Evolutionary conservation across 2,888 invertebrate species (phyloP), one percentile per base, ranked within the genome.

Genomic region (Leptura quadrifasciata): DNA sequence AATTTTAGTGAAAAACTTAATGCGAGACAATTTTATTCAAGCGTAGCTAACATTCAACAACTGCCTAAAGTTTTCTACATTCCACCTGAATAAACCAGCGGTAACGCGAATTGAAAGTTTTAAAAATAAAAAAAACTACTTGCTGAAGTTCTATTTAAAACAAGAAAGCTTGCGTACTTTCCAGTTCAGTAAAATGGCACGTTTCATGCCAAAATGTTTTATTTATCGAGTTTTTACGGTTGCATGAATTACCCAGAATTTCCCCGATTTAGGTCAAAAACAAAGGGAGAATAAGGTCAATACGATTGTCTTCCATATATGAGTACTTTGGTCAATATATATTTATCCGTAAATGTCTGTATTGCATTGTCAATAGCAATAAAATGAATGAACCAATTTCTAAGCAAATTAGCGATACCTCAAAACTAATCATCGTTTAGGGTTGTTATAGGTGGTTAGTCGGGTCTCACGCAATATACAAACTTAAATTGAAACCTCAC

Each of bases 361-460:
- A 39, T 39, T 39, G 39, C 39, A 39, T 47, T n/a, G 47, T 4
- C 47, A 47, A 47, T n/a, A 47, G 5, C n/a, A 47, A 47, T n/a
- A 47, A 47, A 47, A 47, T 47, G 15, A n/a, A 47, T 47, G 47
- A 47, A 15, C 47, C 47, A 47, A 47, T 47, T 47, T 47, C 47
- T 47, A 47, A n/a, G 47, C 47, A 47, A 47, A 47, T 47, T 47
- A 47, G n/a, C 15, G 47, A 47, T 47, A 47, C 47, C 47, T 47
- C 47, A 47, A 8, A 47, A n/a, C 47, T n/a, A 47, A 47, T 47
- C n/a, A 47, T 15, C n/a, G 47, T 47, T 47, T n/a, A 47, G 47
- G 47, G 47, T 47, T 47, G n/a, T 47, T 47, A 47, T n/a, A 47
- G 47, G 47, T 47, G 47, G 47, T 47, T 47, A 47, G n/a, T 15